These are phyloP conservation scores for Diorhabda elongata DNA, from an alignment of 1,140 invertebrate genomes.

Conservation along the genomic window DNA sequence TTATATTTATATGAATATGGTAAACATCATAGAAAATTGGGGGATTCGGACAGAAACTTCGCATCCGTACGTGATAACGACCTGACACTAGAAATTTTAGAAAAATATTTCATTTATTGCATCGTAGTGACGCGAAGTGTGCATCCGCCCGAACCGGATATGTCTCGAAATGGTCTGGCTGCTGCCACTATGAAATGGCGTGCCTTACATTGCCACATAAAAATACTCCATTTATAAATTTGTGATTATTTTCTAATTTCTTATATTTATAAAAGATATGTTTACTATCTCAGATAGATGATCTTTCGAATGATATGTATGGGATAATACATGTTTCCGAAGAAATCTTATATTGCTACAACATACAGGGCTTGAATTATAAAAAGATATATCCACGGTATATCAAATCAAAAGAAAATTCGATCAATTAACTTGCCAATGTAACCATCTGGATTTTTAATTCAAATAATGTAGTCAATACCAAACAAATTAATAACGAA, in stretches of 20 bases:
- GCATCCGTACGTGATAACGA: constrained; percentile 46
- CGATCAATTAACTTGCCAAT: too few species aligned
- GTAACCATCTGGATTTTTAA: too few species aligned
- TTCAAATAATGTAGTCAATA: too few species aligned
- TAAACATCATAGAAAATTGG: constrained; percentile 45
- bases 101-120: constrained; percentile 43
- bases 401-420: too few species aligned
- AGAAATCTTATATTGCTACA: constrained; percentile 14
- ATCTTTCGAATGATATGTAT: constrained; percentile 27
- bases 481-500: too few species aligned
- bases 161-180: constrained; percentile 49
- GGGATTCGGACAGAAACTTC: constrained; percentile 35
- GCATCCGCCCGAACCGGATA: constrained; percentile 42
- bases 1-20: constrained; percentile 36
- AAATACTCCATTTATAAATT: constrained; percentile 41
- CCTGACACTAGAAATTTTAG: constrained; percentile 47
- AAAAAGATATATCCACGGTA: too few species aligned
- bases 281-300: constrained; percentile 33
- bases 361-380: constrained; percentile 11
- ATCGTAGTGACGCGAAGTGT: constrained; percentile 42
- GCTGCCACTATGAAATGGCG: constrained; percentile 28
- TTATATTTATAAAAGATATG: constrained; percentile 33
- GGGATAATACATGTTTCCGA: background rate
- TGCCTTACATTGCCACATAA: constrained; percentile 42
- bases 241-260: constrained; percentile 26